Percentiles rank a stretch among this genome's conserved stretches.
Conservation (phyloP, 2,888 invertebrate species). For the Laothoe populi region DNA sequence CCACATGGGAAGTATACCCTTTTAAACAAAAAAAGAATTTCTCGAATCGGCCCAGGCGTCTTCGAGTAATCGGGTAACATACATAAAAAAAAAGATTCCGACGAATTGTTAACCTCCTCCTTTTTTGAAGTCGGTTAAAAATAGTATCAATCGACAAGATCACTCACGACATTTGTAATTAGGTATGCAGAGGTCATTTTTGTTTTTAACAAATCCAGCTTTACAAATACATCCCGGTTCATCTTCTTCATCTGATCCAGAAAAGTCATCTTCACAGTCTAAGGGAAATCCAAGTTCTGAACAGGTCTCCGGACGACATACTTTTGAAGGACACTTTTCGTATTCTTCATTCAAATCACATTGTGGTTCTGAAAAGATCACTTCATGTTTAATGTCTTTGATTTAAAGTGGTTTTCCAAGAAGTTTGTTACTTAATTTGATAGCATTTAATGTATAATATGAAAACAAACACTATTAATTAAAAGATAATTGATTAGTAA, state of each 20-base stretch:
- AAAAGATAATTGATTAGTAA: no score
- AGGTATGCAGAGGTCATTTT: conserved; percentile 39
- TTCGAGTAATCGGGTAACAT: no score
- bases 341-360: conserved; percentile 33
- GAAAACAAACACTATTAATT: no score
- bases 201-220: conserved; percentile 37
- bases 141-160: no score
- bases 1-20: no score
- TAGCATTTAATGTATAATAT: no score
- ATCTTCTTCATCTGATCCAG: conserved; percentile 21
- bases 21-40: no score
- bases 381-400: background rate
- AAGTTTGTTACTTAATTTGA: no score
- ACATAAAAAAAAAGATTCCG: no score
- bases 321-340: conserved; percentile 27
- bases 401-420: background rate
- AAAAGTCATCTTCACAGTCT: conserved; percentile 21
- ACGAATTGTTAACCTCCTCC: no score
- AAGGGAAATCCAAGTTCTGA: conserved; percentile 31
- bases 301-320: conserved; percentile 32
- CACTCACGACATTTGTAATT: conserved; percentile 33
- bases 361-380: conserved; percentile 30
- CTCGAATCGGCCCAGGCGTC: no score
- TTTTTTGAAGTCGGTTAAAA: no score
- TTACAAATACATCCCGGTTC: conserved; percentile 40